A percentile compares a stretch with the other conserved stretches of the same genome.
Conservation (phyloP, 1,140 invertebrate species). For the Heliconius congener region DNA sequence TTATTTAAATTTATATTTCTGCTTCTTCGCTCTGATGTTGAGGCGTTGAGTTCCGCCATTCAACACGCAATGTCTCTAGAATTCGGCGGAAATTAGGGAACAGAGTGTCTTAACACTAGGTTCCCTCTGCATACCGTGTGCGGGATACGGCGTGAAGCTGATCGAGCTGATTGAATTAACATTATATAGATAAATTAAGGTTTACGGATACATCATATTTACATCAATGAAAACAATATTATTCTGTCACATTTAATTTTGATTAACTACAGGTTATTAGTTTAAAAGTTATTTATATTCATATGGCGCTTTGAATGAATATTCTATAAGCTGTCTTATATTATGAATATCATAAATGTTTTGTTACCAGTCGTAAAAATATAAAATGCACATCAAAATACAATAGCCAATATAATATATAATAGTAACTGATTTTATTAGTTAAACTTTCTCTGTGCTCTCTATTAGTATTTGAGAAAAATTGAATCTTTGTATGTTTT, state of each 20-base stretch:
- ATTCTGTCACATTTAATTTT: not conserved
- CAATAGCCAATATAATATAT: not conserved
- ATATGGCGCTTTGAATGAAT: not conserved
- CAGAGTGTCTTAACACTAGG: too few species aligned
- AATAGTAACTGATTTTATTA: not conserved
- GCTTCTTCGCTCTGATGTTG: too few species aligned
- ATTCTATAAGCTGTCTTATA: not conserved
- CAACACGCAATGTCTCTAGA: too few species aligned
- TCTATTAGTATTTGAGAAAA: too few species aligned
- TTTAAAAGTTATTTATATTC: not conserved
- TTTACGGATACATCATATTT: not conserved
- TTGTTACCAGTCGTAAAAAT: not conserved
- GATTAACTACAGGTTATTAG: not conserved
- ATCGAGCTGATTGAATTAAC: too few species aligned
- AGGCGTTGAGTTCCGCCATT: too few species aligned
- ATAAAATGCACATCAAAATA: not conserved
- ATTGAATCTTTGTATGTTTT: too few species aligned
- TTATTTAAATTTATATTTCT: too few species aligned
- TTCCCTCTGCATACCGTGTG: not conserved
- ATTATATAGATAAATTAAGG: not conserved
- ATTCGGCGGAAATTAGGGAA: too few species aligned
- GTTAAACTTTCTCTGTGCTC: not conserved
- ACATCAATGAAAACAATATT: not conserved
- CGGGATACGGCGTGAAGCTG: too few species aligned
- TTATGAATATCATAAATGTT: not conserved